Conservation (phyloP, 2,113 vertebrate species). For the Orcinus orca region DNA sequence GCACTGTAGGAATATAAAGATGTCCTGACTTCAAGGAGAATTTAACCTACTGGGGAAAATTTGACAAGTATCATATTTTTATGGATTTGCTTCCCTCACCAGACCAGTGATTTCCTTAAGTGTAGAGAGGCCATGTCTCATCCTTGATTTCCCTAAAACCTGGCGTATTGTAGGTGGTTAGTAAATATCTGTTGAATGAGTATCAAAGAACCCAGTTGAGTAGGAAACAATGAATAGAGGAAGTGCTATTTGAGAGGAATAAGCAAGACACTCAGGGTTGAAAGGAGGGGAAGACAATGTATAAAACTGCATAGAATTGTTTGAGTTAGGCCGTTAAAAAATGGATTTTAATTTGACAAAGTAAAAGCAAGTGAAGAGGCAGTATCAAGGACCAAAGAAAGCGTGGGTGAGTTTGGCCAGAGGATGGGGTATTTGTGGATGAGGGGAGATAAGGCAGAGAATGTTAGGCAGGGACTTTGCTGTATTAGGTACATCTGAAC, state of each 20-base stretch:
- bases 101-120: neutral
- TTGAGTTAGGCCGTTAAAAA: neutral
- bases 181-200: neutral
- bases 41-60: neutral
- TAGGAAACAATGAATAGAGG: slow-evolving; percentile 25
- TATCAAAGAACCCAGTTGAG: slow-evolving; percentile 9
- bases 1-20: neutral
- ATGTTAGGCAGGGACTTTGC: neutral
- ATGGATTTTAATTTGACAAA: neutral
- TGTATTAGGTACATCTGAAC: neutral
- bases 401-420: neutral
- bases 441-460: neutral
- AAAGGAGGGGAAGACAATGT: neutral
- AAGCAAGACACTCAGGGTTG: neutral
- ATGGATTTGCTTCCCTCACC: slow-evolving; percentile 16
- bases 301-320: neutral
- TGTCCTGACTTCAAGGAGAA: slow-evolving; percentile 11
- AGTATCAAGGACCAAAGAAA: neutral
- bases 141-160: slow-evolving; percentile 13
- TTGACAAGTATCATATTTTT: slow-evolving; percentile 28
- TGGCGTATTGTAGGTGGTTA: neutral
- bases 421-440: neutral
- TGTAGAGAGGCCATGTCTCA: neutral
- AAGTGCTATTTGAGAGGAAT: neutral
- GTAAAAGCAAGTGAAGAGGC: neutral